Base-by-base conservation (phyloP, 2,797 vertebrate genomes). In the Geotrypetes seraphini region DNA sequence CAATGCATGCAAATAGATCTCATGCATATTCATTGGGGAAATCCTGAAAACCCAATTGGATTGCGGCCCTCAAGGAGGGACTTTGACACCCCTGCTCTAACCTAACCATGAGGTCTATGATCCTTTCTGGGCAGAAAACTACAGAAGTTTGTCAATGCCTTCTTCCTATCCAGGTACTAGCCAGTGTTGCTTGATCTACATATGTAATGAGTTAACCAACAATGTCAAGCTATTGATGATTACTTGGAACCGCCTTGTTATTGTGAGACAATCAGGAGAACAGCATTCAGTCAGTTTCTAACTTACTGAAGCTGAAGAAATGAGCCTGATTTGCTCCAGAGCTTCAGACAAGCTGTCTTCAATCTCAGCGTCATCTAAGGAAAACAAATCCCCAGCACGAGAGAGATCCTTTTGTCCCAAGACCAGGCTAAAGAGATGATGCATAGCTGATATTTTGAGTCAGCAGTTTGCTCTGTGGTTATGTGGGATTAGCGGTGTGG, bases 371-470 rank as follows among this genome's bases (percentile, higher is more conserved):
- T 96, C 89, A 17, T 89, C 85, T 57, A 97, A 75, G 39, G 93
- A 97, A 70, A 98, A 98, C 22, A 98, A 87, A 44, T 97, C 93
- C 4, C 95, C 92, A 0, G 95, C 95, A 25, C 90, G 72, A 9
- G 94, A 97, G 43, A 98, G 85, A 55, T 96, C 91, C 69, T 88
- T 90, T 28, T 94, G 90, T 26, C 84, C 80, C 66, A 98, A 67
- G 43, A 98, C 94, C 65, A 87, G 72, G 54, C 84, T 66, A 24
- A 98, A 92, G 18, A 98, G 83, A 16, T 91, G 90, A 72, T 98
- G 94, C 95, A 97, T 97, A 53, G 28, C 33, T 43, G 55, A 17
- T 1, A 1, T 2, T 6, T 17, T 22, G 16, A 1, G 24, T 40
- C 34, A 29, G n/a, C 15, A 19, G 20, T 25, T 7, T 5, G 20